phyloP scores from a whole-genome alignment of 2,888 invertebrate genomes.

The Beris morrisii region DNA sequence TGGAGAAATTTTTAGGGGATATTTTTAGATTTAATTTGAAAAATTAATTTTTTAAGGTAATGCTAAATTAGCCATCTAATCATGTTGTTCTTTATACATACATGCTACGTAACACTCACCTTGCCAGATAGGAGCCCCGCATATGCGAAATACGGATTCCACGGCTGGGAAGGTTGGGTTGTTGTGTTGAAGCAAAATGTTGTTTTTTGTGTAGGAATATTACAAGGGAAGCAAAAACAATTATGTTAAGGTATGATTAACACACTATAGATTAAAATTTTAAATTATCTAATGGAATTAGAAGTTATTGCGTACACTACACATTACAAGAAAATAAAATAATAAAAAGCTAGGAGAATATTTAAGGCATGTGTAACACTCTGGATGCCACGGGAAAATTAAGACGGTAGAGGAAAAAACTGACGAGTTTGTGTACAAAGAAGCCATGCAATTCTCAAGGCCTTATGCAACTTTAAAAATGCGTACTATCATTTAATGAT shows the following conservation, averaged over 20 bases:
- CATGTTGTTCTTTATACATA: neutral
- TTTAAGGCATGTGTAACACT: too few species aligned
- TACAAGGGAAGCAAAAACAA: conserved; percentile 22
- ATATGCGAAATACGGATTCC: conserved; percentile 62
- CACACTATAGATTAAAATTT: conserved; percentile 8
- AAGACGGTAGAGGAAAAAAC: too few species aligned
- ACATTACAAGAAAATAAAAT: too few species aligned
- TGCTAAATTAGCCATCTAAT: neutral
- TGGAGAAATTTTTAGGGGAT: conserved; percentile 13
- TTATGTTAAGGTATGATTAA: conserved; percentile 4
- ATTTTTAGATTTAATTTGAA: neutral
- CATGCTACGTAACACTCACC: conserved; percentile 41
- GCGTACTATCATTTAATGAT: too few species aligned
- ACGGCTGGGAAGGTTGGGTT: conserved; percentile 46
- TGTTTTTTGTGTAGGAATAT: conserved; percentile 17
- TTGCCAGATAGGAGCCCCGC: conserved; percentile 52
- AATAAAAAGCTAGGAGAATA: too few species aligned
- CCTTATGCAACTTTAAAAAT: too few species aligned
- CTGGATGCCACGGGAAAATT: too few species aligned
- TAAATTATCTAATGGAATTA: too few species aligned
- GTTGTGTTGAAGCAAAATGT: conserved; percentile 28
- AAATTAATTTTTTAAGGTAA: neutral
- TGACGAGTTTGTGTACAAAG: too few species aligned
- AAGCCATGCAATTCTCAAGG: too few species aligned
- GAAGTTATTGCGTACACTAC: too few species aligned